Percentiles rank a stretch among this genome's conserved stretches.
These are phyloP conservation scores for Haemorhous mexicanus DNA, from an alignment of 2,113 vertebrate genomes.

Conservation along the genomic window DNA sequence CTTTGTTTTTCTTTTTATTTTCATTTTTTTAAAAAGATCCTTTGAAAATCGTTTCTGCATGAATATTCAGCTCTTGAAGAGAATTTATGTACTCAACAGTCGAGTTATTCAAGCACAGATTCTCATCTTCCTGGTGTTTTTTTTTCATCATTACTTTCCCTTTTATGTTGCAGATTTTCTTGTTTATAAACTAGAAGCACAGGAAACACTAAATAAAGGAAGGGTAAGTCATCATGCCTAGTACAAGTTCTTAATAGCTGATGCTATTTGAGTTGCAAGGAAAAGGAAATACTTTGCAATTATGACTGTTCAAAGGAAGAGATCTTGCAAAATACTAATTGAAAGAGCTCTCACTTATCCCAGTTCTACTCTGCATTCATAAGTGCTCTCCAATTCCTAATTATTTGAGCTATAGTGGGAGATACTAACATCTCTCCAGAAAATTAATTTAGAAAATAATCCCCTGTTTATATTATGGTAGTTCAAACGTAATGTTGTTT, in stretches of 20 bases:
- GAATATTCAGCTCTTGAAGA: not conserved
- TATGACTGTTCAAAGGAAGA: not conserved
- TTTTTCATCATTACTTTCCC: not conserved
- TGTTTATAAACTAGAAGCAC: conserved; percentile 93
- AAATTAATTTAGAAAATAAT: conserved; percentile 28
- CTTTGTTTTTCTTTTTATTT: not conserved
- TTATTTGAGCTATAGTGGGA: not conserved
- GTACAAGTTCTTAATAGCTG: not conserved
- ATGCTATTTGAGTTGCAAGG: not conserved
- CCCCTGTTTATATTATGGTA: not conserved
- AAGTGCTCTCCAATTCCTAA: not conserved
- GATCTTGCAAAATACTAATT: not conserved
- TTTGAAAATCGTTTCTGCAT: not conserved
- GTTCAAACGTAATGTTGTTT: not conserved
- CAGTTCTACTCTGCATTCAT: not conserved
- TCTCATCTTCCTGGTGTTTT: not conserved
- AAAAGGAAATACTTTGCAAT: conserved; percentile 15
- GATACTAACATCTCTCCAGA: not conserved
- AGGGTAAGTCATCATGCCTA: conserved; percentile 80
- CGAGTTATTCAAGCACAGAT: not conserved
- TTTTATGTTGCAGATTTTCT: conserved; percentile 84
- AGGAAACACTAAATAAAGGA: conserved; percentile 95
- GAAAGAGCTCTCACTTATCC: not conserved
- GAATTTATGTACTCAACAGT: not conserved
- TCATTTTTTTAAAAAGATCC: not conserved